Base-by-base conservation (phyloP, 2,113 vertebrate genomes). In the Probosciger aterrimus region DNA sequence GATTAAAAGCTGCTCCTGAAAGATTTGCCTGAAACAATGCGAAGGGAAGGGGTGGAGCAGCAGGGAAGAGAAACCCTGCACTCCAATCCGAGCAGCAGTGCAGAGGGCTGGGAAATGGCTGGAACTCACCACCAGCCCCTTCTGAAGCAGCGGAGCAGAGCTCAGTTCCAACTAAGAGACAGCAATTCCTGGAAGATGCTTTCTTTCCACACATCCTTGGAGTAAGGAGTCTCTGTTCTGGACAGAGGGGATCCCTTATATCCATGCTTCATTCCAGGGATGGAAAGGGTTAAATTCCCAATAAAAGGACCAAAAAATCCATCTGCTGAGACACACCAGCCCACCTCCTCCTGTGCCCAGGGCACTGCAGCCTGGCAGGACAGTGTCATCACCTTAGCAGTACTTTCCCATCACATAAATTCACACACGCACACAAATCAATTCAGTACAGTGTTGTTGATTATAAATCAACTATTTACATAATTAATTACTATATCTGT, bases 401-500 rank as follows among this genome's bases (percentile, higher is more conserved):
- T 68, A 35, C 59, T 57, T 87, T n/a, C 35, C 62, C 7, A 2
- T 57, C 91, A 86, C 70, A 70, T 86, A 75, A 90, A 90, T 94
- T 82, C 87, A 71, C 49, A 50, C 18, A 7, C 47, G 18, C 31
- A 73, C 20, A 83, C 92, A 95, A 97, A 98, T 97, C 97, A 97
- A 97, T 98, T 95, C 96, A 91, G 89, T 69, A 79, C 7, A 12
- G 78, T 89, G n/a, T 63, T 93, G 90, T 91, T 94, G 96, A 94
- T 96, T 96, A 88, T 96, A 97, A 97, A 97, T 96, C 95, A 96
- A 83, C 93, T 92, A 91, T 96, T 96, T 96, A 96, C 97, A 97
- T 98, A 97, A 98, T 98, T 98, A 97, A 97, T 98, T 96, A 97
- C 93, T 96, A 59, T 60, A 86, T 95, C 94, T 96, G 97, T 97